Evolutionary conservation across 2,113 vertebrate genomes (phyloP).

Genomic region (Ammodytes dubius): DNA sequence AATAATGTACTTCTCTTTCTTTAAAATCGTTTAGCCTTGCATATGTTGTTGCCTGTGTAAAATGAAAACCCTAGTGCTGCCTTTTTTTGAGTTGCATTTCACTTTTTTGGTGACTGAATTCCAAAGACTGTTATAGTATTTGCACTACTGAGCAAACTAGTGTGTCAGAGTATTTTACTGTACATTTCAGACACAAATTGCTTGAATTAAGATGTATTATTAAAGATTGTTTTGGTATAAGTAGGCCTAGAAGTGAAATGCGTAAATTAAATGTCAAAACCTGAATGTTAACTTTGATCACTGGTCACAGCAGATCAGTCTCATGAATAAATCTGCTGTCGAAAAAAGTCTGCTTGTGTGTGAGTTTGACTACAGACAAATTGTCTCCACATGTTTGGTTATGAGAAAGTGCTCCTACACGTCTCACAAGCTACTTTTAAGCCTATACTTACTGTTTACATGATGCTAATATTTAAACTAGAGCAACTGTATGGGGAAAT

Average conservation of each 20-base stretch:
- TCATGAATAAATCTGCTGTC: slow-evolving; percentile 53
- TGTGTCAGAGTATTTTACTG: slow-evolving; percentile 40
- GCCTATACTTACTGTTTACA: too few relatives aligned
- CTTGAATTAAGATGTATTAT: neutral
- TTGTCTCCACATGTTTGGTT: neutral
- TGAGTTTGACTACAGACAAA: neutral
- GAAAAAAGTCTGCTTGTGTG: slow-evolving; percentile 5
- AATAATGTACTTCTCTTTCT: neutral
- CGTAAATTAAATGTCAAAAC: slow-evolving; percentile 7
- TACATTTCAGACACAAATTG: neutral
- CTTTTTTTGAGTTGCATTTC: slow-evolving; percentile 43
- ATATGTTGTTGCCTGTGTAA: slow-evolving; percentile 38
- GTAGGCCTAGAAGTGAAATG: neutral
- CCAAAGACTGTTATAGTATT: slow-evolving; percentile 55
- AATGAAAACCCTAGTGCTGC: slow-evolving; percentile 30
- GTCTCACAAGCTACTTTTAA: too few relatives aligned
- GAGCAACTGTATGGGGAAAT: too few relatives aligned
- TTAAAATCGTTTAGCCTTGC: slow-evolving; percentile 3
- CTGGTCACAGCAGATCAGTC: neutral
- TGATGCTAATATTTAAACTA: too few relatives aligned
- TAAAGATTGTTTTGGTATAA: neutral
- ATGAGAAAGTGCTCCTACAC: too few relatives aligned
- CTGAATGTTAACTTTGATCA: slow-evolving; percentile 50
- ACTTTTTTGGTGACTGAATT: slow-evolving; percentile 30
- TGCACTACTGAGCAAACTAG: slow-evolving; percentile 44